These are phyloP conservation scores for Himalopsyche anomala DNA, from an alignment of 2,888 invertebrate genomes.

Conservation along the genomic window DNA sequence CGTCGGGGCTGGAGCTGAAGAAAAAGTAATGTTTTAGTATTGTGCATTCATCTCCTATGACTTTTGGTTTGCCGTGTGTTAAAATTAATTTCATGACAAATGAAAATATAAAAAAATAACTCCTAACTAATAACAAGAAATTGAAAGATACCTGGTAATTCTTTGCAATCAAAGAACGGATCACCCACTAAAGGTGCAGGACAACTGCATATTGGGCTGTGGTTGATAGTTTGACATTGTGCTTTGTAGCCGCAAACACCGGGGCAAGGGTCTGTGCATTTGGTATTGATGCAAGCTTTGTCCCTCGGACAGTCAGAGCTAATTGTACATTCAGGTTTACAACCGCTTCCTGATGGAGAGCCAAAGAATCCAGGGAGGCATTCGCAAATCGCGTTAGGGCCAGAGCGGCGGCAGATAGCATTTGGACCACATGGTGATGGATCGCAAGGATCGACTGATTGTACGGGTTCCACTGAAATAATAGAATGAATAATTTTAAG, in stretches of 20 bases:
- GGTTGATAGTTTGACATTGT: constrained; percentile 80
- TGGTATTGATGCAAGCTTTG: constrained; percentile 86
- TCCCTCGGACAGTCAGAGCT: constrained; percentile 87
- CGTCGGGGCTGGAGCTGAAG: constrained; percentile 66
- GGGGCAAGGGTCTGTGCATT: constrained; percentile 87
- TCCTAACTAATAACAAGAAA: constrained; percentile 40
- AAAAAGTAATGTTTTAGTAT: constrained; percentile 9
- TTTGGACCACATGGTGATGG: constrained; percentile 88
- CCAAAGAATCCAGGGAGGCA: constrained; percentile 87
- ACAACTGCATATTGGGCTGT: constrained; percentile 86
- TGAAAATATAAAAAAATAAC: constrained; percentile 58
- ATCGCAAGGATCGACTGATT: constrained; percentile 81
- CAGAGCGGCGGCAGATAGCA: constrained; percentile 80
- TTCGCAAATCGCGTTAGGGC: constrained; percentile 83
- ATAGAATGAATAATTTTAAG: background rate
- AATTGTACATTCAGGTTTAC: constrained; percentile 89
- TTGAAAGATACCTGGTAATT: constrained; percentile 68
- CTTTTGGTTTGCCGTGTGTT: background rate
- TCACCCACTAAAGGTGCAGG: constrained; percentile 84
- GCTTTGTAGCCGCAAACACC: constrained; percentile 88
- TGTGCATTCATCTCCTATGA: no score
- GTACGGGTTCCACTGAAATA: constrained; percentile 55
- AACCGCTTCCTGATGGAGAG: constrained; percentile 85
- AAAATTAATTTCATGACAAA: background rate
- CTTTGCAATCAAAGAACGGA: constrained; percentile 85